phyloP scores from a whole-genome alignment of 2,113 vertebrate genomes.

The Chaetorhynchus papuensis region DNA sequence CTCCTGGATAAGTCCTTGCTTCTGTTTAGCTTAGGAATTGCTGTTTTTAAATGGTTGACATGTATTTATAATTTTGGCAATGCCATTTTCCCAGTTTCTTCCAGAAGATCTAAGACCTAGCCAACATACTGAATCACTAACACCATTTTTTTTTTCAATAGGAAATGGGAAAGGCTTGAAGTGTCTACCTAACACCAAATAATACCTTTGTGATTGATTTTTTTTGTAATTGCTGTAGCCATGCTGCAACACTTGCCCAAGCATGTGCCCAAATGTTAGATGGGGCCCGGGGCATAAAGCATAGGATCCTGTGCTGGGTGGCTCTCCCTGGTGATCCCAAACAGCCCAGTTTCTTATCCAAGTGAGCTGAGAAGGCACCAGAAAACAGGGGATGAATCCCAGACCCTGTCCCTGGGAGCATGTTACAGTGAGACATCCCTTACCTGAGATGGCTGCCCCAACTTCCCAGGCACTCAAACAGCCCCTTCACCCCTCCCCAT shows the following conservation, averaged over 20 bases:
- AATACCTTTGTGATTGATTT: not conserved
- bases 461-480: not conserved
- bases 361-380: not conserved
- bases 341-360: not conserved
- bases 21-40: not conserved
- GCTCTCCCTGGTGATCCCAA: not conserved
- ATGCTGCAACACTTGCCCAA: not conserved
- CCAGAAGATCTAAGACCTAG: not conserved
- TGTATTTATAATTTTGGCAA: not conserved
- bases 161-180: not conserved
- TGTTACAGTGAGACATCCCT: accelerated
- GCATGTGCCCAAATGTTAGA: not conserved
- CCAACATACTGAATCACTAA: not conserved
- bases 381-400: not conserved
- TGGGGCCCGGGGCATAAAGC: not conserved
- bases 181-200: not conserved
- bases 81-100: not conserved
- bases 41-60: not conserved
- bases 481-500: not conserved
- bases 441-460: accelerated
- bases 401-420: not conserved
- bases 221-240: not conserved
- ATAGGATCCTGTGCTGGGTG: accelerated
- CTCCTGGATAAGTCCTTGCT: not conserved
- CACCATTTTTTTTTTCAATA: not conserved